These are phyloP conservation scores for Gila orcuttii DNA, from an alignment of 2,113 vertebrate species.

Conservation along the genomic window DNA sequence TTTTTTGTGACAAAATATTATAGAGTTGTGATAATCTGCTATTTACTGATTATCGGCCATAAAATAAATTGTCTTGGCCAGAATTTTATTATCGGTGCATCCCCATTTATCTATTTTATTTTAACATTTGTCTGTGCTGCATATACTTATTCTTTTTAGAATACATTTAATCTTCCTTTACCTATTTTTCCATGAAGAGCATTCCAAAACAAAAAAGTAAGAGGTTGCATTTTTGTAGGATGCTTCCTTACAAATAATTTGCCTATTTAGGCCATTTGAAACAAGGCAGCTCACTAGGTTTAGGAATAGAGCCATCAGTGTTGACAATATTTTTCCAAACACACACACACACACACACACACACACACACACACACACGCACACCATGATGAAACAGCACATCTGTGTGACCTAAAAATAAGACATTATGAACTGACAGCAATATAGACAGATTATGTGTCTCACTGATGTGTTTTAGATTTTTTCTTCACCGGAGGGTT, in stretches of 20 bases:
- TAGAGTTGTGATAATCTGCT: not conserved
- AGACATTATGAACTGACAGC: conserved; percentile 29
- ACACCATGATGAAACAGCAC: conserved; percentile 17
- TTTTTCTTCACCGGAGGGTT: conserved; percentile 29
- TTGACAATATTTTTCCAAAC: conserved; percentile 20
- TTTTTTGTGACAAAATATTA: not conserved
- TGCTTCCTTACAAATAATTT: not conserved
- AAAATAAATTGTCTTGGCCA: not conserved
- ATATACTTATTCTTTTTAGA: not conserved
- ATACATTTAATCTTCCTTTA: not conserved
- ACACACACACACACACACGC: no score
- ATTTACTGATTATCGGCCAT: not conserved
- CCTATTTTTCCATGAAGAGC: not conserved
- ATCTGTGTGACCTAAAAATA: conserved; percentile 35
- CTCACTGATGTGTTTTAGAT: conserved; percentile 21
- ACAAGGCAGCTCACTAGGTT: not conserved
- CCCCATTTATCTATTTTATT: not conserved
- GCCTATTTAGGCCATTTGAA: not conserved
- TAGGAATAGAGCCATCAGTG: conserved; percentile 1
- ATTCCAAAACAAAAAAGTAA: not conserved
- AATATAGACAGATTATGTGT: conserved; percentile 41
- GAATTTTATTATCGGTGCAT: not conserved
- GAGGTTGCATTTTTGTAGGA: not conserved
- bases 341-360: not conserved
- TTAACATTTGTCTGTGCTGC: not conserved